These are phyloP conservation scores for Dicaeum eximium DNA, from an alignment of 2,113 vertebrate genomes.

Conservation along the genomic window DNA sequence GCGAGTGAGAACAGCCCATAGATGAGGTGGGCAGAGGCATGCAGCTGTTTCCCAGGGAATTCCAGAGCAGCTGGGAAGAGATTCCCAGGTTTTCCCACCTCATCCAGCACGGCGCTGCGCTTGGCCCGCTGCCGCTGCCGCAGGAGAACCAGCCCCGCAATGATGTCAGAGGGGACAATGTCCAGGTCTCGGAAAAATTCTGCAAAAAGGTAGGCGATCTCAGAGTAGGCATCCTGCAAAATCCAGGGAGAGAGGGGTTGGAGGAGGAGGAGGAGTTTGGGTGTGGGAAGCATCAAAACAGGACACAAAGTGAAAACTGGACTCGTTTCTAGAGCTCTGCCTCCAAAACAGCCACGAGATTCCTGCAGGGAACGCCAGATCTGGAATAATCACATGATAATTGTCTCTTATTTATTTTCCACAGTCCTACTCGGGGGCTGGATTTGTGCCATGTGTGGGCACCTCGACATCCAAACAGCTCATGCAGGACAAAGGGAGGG, in stretches of 20 bases:
- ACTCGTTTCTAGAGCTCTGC: neutral
- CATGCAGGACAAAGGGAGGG: neutral
- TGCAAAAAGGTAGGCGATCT: conserved; percentile 98
- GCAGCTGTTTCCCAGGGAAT: neutral
- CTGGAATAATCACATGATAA: neutral
- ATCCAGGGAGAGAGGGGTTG: neutral
- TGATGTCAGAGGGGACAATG: conserved; percentile 98
- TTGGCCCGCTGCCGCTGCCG: conserved; percentile 93
- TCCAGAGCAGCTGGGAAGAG: neutral
- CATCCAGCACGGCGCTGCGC: conserved; percentile 84
- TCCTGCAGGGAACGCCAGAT: neutral
- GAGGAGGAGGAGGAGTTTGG: neutral
- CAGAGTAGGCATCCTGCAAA: conserved; percentile 92
- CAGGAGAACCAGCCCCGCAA: conserved; percentile 92
- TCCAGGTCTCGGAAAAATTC: conserved; percentile 98
- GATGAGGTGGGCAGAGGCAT: neutral
- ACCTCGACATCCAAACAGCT: neutral
- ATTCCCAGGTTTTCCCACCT: conserved; percentile 51
- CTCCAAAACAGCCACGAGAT: neutral
- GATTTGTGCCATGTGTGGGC: neutral
- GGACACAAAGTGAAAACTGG: neutral
- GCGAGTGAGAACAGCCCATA: neutral
- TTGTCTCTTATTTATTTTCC: neutral
- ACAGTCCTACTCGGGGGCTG: neutral
- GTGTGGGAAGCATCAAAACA: neutral